Conservation (phyloP, 2,888 invertebrate genomes). For the Diabrotica balteata region DNA sequence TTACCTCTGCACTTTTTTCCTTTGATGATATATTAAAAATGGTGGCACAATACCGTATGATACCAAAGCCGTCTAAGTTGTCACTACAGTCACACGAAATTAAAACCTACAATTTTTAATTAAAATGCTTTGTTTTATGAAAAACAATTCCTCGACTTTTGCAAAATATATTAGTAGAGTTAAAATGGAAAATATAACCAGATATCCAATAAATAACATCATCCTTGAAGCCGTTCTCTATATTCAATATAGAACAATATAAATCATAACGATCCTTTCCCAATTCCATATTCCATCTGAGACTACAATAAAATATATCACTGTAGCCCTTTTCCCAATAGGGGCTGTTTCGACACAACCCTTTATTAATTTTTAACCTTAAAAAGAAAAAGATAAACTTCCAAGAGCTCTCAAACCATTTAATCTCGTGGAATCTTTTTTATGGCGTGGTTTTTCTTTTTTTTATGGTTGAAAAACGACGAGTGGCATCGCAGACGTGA, state of each 20-base stretch:
- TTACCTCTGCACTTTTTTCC: too few species aligned
- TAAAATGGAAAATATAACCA: too few species aligned
- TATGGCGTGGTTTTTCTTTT: conserved; percentile 8
- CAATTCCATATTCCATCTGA: conserved; percentile 3
- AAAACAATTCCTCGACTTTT: too few species aligned
- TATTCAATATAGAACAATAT: background rate
- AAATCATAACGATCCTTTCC: conserved; percentile 1
- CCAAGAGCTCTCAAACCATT: conserved; percentile 15
- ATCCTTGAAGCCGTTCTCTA: too few species aligned
- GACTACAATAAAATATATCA: background rate
- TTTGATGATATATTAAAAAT: too few species aligned
- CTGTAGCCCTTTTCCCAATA: conserved; percentile 4
- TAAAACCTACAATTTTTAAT: too few species aligned
- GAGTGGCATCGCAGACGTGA: conserved; percentile 14
- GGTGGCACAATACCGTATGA: too few species aligned
- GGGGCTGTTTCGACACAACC: background rate
- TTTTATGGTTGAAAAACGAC: conserved; percentile 18
- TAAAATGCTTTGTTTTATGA: too few species aligned
- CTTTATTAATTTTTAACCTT: conserved; percentile 22
- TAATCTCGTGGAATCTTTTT: conserved; percentile 20
- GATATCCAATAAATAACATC: too few species aligned
- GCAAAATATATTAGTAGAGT: too few species aligned
- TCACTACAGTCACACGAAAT: too few species aligned
- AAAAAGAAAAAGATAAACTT: conserved; percentile 15
- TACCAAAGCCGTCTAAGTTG: too few species aligned